phyloP scores from a whole-genome alignment of 2,113 vertebrate genomes.

The Phoenicopterus ruber region DNA sequence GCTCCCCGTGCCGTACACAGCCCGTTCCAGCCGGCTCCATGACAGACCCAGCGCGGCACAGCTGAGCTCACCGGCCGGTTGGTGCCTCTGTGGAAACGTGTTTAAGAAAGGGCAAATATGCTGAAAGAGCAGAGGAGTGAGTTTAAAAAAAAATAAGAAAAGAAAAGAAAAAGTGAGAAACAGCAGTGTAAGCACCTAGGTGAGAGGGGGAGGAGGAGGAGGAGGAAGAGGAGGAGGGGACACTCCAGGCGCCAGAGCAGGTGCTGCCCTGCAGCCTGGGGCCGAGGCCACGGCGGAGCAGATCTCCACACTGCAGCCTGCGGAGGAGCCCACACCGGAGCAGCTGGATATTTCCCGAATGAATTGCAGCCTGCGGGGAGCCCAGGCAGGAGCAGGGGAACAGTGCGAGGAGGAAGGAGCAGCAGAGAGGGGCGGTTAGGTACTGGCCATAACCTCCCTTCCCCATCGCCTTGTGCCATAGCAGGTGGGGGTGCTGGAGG shows the following conservation, averaged over 20 bases:
- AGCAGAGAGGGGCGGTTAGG: no score
- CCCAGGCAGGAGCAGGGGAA: not conserved
- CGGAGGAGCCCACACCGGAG: not conserved
- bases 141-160: no score
- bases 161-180: not conserved
- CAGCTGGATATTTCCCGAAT: not conserved
- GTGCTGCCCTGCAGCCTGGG: not conserved
- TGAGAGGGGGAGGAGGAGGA: not conserved
- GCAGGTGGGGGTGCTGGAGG: not conserved
- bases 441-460: not conserved
- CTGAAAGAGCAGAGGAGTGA: not conserved
- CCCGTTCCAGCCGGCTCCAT: not conserved
- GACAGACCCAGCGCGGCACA: not conserved
- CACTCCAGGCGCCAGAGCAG: no score
- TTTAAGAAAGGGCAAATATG: not conserved
- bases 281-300: not conserved
- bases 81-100: no score
- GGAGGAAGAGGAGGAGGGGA: no score
- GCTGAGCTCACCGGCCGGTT: not conserved
- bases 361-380: not conserved
- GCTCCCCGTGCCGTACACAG: not conserved
- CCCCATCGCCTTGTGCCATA: rapidly evolving
- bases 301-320: not conserved
- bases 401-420: not conserved
- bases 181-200: no score